phyloP scores from a whole-genome alignment of 2,113 vertebrate genomes.

The Turnix velox region DNA sequence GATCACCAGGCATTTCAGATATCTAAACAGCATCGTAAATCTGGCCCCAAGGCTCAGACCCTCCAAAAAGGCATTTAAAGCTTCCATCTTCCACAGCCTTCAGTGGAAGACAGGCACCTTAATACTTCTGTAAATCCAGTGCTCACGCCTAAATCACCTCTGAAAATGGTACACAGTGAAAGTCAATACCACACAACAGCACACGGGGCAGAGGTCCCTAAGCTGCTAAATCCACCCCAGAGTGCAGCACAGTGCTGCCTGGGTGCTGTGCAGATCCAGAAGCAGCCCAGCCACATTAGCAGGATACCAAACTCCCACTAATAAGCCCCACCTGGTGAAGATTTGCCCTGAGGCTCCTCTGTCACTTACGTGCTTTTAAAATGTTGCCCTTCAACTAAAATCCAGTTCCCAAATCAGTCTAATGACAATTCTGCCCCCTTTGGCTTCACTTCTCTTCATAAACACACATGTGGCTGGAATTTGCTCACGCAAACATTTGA shows the following conservation, averaged over 20 bases:
- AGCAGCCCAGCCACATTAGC: neutral
- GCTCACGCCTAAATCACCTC: conserved; percentile 51
- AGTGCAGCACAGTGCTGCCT: neutral
- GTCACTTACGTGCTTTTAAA: conserved; percentile 49
- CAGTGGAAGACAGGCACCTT: conserved; percentile 14
- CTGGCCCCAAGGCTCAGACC: conserved; percentile 30
- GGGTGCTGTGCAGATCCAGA: neutral
- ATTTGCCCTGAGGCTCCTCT: conserved; percentile 15
- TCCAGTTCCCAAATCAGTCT: conserved; percentile 9
- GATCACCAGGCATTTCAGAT: conserved; percentile 40
- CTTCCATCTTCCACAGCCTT: neutral
- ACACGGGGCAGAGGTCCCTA: conserved; percentile 50
- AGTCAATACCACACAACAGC: conserved; percentile 13
- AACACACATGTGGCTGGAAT: neutral
- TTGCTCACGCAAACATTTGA: neutral
- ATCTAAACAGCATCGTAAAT: conserved; percentile 14
- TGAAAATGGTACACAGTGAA: neutral
- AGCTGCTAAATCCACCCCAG: conserved; percentile 35
- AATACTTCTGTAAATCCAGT: conserved; percentile 40
- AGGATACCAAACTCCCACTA: neutral
- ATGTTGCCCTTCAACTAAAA: conserved; percentile 41
- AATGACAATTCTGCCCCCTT: conserved; percentile 12
- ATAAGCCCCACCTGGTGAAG: conserved; percentile 16
- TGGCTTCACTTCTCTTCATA: neutral
- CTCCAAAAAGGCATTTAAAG: conserved; percentile 52